A percentile compares a stretch with the other conserved stretches of the same genome.
These are phyloP conservation scores for Scytalopus superciliaris DNA, from an alignment of 2,113 vertebrate species.

Conservation along the genomic window DNA sequence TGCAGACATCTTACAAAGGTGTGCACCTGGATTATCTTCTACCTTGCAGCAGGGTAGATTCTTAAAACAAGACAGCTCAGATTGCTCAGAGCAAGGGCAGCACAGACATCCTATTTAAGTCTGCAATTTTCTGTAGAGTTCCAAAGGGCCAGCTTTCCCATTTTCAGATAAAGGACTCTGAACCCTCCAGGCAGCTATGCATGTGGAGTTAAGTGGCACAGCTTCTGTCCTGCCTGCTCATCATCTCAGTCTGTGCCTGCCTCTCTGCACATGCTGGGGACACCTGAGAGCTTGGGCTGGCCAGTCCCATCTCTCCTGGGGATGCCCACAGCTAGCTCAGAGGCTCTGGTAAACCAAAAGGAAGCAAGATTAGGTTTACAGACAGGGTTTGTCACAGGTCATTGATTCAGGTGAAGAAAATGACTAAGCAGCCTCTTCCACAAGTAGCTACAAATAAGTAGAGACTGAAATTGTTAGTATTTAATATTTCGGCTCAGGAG, in stretches of 20 bases:
- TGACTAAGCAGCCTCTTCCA: neutral
- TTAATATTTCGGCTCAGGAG: neutral
- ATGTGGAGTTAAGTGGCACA: neutral
- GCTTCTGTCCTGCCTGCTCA: neutral
- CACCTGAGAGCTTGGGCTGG: neutral
- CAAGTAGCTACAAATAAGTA: neutral
- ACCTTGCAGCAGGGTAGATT: neutral
- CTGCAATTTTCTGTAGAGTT: neutral
- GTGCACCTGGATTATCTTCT: neutral
- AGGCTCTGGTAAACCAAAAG: neutral
- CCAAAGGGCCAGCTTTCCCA: neutral
- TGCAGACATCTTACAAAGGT: neutral
- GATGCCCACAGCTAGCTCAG: neutral
- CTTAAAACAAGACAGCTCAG: neutral
- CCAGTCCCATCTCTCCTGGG: too few species aligned
- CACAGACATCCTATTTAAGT: neutral
- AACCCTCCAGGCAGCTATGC: neutral
- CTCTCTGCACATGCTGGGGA: rapidly evolving
- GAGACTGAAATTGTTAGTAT: neutral
- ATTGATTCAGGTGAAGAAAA: neutral
- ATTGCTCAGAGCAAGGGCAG: neutral
- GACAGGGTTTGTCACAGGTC: neutral
- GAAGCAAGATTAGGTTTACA: neutral
- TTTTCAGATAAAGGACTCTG: neutral
- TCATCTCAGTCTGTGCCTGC: neutral